Conservation (phyloP, 2,888 invertebrate species). For the Meiosimyza decipiens region DNA sequence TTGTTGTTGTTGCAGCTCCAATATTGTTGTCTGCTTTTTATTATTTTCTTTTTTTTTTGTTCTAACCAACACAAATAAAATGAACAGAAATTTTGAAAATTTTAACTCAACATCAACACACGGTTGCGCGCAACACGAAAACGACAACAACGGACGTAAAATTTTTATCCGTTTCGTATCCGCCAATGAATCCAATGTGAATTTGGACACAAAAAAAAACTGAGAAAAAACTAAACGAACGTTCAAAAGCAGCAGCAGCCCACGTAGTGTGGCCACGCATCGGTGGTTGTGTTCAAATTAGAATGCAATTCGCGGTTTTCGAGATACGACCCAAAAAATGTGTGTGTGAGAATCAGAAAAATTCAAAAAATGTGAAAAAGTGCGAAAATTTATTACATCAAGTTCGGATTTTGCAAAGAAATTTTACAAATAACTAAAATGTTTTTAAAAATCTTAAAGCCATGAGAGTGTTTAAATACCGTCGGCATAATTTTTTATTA, state of each 20-base stretch:
- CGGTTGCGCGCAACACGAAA: conserved; percentile 45
- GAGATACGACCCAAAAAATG: background rate
- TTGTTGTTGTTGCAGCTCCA: conserved; percentile 15
- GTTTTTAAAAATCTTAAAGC: background rate
- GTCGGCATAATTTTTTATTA: background rate
- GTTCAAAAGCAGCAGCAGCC: conserved; percentile 26
- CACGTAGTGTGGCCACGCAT: conserved; percentile 21
- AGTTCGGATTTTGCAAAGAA: background rate
- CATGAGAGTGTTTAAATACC: background rate
- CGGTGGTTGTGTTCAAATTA: conserved; percentile 19
- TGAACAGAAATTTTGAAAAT: conserved; percentile 51
- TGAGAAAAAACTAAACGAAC: background rate
- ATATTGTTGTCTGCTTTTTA: conserved; percentile 34
- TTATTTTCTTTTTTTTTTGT: background rate
- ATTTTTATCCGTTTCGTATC: conserved; percentile 1
- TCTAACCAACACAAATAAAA: conserved; percentile 47
- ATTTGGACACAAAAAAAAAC: conserved; percentile 12
- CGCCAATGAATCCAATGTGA: conserved; percentile 13
- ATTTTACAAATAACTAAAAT: background rate
- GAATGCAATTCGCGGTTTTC: conserved; percentile 25
- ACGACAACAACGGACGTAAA: conserved; percentile 37
- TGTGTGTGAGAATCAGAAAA: background rate
- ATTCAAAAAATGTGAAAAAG: background rate
- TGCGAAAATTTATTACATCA: background rate
- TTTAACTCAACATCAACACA: conserved; percentile 46